A percentile compares a stretch with the other conserved stretches of the same genome.
Evolutionary conservation across 2,113 vertebrate genomes (phyloP).

Genomic region (Nettapus auritus): DNA sequence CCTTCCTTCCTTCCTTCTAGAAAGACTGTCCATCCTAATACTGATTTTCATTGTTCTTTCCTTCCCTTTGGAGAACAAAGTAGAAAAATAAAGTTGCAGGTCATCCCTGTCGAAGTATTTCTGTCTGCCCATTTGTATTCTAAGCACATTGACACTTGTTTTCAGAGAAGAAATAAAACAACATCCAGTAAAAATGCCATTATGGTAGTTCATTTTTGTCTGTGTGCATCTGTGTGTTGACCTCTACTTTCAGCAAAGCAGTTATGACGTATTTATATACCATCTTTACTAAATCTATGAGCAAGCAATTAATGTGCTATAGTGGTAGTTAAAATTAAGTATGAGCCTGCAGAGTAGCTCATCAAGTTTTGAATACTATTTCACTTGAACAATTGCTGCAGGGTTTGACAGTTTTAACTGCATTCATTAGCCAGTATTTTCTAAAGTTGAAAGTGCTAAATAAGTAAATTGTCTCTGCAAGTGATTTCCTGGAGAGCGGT

Average conservation of each 20-base stretch:
- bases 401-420: constrained; percentile 67
- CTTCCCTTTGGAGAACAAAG: neutral
- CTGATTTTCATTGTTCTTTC: constrained; percentile 54
- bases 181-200: constrained; percentile 49
- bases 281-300: constrained; percentile 67
- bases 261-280: constrained; percentile 52
- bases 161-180: constrained; percentile 59
- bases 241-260: constrained; percentile 50
- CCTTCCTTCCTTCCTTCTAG: neutral
- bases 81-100: neutral
- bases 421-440: constrained; percentile 74
- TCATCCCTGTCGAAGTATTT: constrained; percentile 29
- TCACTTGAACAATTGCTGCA: constrained; percentile 70
- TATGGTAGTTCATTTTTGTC: constrained; percentile 40
- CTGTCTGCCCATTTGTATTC: constrained; percentile 58
- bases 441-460: constrained; percentile 39
- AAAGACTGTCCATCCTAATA: constrained; percentile 10
- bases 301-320: constrained; percentile 69
- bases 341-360: constrained; percentile 67
- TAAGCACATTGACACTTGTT: constrained; percentile 25
- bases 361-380: constrained; percentile 67
- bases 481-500: constrained; percentile 55
- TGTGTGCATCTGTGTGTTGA: constrained; percentile 56
- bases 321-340: constrained; percentile 72
- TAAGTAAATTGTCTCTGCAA: constrained; percentile 34